Percentiles rank a stretch among this genome's conserved stretches.
These are phyloP conservation scores for Percina caprodes DNA, from an alignment of 2,113 vertebrate species.

Conservation along the genomic window DNA sequence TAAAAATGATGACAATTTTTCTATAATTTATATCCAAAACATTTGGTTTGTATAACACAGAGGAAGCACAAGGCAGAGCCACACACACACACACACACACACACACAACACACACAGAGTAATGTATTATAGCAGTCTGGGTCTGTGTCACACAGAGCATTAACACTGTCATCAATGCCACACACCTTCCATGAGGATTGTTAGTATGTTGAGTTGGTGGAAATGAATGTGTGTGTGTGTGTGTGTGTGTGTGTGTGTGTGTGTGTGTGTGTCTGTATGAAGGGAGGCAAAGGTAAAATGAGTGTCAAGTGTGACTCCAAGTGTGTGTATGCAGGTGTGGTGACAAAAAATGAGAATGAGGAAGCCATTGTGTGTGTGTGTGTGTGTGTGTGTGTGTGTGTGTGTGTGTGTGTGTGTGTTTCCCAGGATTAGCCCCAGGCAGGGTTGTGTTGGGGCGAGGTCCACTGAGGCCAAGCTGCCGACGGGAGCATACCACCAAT, in stretches of 20 bases:
- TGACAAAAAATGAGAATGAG: slow-evolving; percentile 21
- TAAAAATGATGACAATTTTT: too few species aligned
- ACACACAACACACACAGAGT: not conserved
- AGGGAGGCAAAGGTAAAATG: slow-evolving; percentile 30
- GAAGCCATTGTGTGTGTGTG: not conserved
- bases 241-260: not conserved
- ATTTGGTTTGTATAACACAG: too few species aligned
- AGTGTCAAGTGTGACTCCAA: slow-evolving; percentile 15
- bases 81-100: too few species aligned
- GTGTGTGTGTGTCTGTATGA: slow-evolving; percentile 8
- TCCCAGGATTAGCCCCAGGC: slow-evolving; percentile 48
- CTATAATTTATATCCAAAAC: too few species aligned
- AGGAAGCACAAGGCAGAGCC: too few species aligned
- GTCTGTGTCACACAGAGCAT: slow-evolving; percentile 15
- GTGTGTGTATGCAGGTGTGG: slow-evolving; percentile 16
- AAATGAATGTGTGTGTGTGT: not conserved
- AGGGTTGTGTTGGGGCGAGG: slow-evolving; percentile 52
- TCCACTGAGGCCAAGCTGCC: slow-evolving; percentile 50
- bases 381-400: not conserved
- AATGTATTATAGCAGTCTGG: not conserved
- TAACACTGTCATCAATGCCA: slow-evolving; percentile 12
- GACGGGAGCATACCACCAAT: slow-evolving; percentile 29
- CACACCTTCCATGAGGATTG: slow-evolving; percentile 3
- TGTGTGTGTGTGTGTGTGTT: not conserved
- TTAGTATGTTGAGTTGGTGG: not conserved